A percentile compares a stretch with the other conserved stretches of the same genome.
These are phyloP conservation scores for Acipenser oxyrinchus DNA, from an alignment of 2,797 vertebrate species.

Conservation along the genomic window DNA sequence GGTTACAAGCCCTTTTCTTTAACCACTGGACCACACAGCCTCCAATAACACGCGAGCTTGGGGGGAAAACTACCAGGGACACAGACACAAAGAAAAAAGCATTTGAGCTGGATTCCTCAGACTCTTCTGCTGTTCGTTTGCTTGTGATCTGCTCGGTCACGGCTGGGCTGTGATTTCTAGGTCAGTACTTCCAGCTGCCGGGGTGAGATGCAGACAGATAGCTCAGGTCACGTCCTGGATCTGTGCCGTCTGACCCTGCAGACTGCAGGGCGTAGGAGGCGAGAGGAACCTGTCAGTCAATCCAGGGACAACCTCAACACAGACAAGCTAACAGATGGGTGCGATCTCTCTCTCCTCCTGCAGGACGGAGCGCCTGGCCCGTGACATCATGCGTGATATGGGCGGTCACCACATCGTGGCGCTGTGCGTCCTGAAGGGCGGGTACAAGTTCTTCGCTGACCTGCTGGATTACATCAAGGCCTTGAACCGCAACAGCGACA, in stretches of 20 bases:
- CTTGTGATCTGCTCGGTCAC: too few species aligned
- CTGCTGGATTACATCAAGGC: slow-evolving; percentile 97
- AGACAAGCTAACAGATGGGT: slow-evolving; percentile 24
- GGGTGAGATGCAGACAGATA: neutral
- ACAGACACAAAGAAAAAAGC: too few species aligned
- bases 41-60: too few species aligned
- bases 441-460: slow-evolving; percentile 98
- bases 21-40: too few species aligned
- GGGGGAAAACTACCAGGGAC: too few species aligned
- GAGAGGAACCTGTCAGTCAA: slow-evolving; percentile 22
- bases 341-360: neutral
- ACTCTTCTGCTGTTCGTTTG: too few species aligned
- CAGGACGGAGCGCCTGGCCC: slow-evolving; percentile 91
- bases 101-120: too few species aligned
- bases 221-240: slow-evolving; percentile 8
- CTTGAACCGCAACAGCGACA: slow-evolving; percentile 93
- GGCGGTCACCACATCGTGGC: slow-evolving; percentile 94
- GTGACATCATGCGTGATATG: slow-evolving; percentile 97
- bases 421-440: slow-evolving; percentile 94
- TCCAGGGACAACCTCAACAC: slow-evolving; percentile 14
- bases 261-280: neutral
- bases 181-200: neutral
- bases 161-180: neutral
- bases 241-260: slow-evolving; percentile 28
- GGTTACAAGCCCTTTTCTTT: too few species aligned